Percentiles rank a stretch among this genome's conserved stretches.
These are phyloP conservation scores for Verasper variegatus DNA, from an alignment of 2,113 vertebrate species.

Conservation along the genomic window DNA sequence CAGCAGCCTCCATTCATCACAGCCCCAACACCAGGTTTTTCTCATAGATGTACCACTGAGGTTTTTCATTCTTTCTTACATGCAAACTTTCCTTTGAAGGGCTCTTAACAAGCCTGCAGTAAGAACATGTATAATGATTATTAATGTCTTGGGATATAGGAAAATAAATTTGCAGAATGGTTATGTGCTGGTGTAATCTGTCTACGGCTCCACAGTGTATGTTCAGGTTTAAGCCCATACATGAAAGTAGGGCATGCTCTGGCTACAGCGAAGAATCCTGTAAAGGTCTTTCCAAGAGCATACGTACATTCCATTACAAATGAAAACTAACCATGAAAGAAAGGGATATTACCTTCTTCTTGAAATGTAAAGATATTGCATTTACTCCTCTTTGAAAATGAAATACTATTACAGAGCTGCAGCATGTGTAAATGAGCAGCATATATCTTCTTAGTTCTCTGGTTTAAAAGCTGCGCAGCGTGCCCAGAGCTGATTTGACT, in stretches of 20 bases:
- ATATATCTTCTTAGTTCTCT: slow-evolving; percentile 5
- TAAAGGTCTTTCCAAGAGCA: slow-evolving; percentile 16
- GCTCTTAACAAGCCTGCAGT: slow-evolving; percentile 23
- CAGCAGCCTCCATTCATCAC: slow-evolving; percentile 43
- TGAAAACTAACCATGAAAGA: slow-evolving; percentile 33
- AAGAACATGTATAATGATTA: slow-evolving; percentile 40
- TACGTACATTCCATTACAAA: slow-evolving; percentile 29
- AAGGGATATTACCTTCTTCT: slow-evolving; percentile 24
- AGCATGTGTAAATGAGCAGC: slow-evolving; percentile 11
- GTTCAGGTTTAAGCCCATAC: slow-evolving; percentile 29
- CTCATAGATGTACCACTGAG: slow-evolving; percentile 5
- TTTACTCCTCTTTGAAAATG: slow-evolving; percentile 39
- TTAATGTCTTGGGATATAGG: slow-evolving; percentile 41
- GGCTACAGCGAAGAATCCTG: slow-evolving; percentile 20
- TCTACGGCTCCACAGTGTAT: slow-evolving; percentile 16
- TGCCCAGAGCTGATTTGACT: slow-evolving; percentile 4
- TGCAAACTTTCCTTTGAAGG: slow-evolving; percentile 12
- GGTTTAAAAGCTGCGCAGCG: background rate
- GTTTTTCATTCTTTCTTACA: slow-evolving; percentile 22
- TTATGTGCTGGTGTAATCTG: slow-evolving; percentile 38
- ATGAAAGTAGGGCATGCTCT: slow-evolving; percentile 39
- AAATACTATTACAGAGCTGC: background rate
- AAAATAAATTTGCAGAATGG: slow-evolving; percentile 35
- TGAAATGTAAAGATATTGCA: slow-evolving; percentile 31
- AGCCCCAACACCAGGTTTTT: slow-evolving; percentile 17